A percentile compares a stretch with the other conserved stretches of the same genome.
Conservation (phyloP, 2,113 vertebrate species). For the Pelecanus crispus region DNA sequence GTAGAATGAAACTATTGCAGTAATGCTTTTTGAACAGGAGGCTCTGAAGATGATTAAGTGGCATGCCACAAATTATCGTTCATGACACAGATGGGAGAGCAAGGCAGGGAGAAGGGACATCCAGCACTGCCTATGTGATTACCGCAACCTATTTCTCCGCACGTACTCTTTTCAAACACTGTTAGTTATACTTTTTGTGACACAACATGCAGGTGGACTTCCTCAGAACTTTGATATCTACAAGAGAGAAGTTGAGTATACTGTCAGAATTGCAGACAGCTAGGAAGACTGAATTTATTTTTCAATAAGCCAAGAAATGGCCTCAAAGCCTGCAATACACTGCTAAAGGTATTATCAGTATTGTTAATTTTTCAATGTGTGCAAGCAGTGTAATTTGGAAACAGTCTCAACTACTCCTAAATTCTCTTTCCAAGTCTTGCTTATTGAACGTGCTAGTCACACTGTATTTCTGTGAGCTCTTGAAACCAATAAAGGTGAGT, state of each 20-base stretch:
- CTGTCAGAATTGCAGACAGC: neutral
- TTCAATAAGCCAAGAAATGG: neutral
- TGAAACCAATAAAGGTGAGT: neutral
- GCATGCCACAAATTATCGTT: rapidly evolving
- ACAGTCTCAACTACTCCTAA: neutral
- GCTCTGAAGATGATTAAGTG: neutral
- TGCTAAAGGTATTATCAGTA: neutral
- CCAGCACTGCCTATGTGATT: neutral
- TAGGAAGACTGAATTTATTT: neutral
- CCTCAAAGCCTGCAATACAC: neutral
- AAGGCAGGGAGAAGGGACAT: neutral
- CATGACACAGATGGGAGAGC: neutral
- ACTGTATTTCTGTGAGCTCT: neutral
- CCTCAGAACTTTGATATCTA: neutral
- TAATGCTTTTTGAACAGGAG: neutral
- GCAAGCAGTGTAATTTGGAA: neutral
- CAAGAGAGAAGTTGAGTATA: neutral
- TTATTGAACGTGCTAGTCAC: neutral
- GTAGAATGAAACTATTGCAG: neutral
- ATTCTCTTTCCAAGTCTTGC: neutral
- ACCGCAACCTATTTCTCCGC: neutral
- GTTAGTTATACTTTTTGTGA: neutral
- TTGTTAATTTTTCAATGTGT: neutral
- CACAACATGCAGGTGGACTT: neutral
- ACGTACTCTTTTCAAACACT: neutral